Base-by-base conservation (phyloP, 2,888 invertebrate genomes). In the Hypomecis punctinalis region DNA sequence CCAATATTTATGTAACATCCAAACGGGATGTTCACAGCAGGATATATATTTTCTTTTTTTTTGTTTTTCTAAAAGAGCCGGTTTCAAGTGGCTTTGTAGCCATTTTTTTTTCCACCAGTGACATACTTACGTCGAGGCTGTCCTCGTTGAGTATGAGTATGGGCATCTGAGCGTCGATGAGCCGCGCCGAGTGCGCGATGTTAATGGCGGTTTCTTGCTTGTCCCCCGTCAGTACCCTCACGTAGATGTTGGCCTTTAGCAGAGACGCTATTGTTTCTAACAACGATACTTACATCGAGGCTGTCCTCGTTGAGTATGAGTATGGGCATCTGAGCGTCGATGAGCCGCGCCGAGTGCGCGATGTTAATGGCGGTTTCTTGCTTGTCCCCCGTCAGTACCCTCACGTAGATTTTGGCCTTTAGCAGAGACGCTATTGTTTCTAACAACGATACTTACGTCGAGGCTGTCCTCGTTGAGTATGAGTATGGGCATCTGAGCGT, bases 341-440 rank as follows among this genome's bases (percentile, higher is more conserved):
- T 95, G 71, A 99, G 95, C 65, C 95, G 95, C 80, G 98, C 98
- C 0, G 99, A 98, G 89, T 98, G 98, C 52, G 99, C 99, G 84
- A 99, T 99, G 91, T 99, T 99, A 80, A 99, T 99, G 74, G 99
- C 99, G 33, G 99, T 99, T 93, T 99, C 99, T 90, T 99, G 98
- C 89, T 99, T 99, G 92, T 99, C 99, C 5, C 99, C 99, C 0
- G 99, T 99, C 78, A 99, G 93, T 62, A 99, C 97, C 99, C 99
- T 99, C 70, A 99, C 95, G 84, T 96, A 96, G 76, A 99, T 99
- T 85, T 98, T 98, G 10, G 99, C 99, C 84, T 97, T 96, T 63
- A 98, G 93, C 46, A 99, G 94, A 33, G 98, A 95, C 39, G 97
- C 97, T 82, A 99, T 99, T 62, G 99, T 98, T 86, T 99, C 99